These are phyloP conservation scores for Nothocercus nigrocapillus DNA, from an alignment of 2,113 vertebrate genomes.

Conservation along the genomic window DNA sequence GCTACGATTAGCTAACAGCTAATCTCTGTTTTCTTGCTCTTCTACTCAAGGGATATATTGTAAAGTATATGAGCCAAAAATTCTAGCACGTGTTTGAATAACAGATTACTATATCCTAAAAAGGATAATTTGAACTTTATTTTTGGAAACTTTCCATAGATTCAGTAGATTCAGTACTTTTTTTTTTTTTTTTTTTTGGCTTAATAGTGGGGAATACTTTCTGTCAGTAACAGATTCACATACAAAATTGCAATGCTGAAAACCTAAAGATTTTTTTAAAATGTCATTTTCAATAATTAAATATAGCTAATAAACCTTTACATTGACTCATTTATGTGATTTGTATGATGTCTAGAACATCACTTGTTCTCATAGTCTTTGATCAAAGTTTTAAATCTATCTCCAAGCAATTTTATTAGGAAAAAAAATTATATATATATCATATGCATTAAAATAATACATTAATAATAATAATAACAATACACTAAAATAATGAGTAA, in stretches of 20 bases:
- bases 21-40: not conserved
- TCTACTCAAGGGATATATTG: slow-evolving; percentile 13
- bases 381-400: not conserved
- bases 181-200: not conserved
- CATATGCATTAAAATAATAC: not conserved
- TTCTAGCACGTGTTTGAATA: slow-evolving; percentile 15
- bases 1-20: not conserved
- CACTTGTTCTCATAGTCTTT: not conserved
- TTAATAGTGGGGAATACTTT: slow-evolving; percentile 1
- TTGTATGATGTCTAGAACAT: not conserved
- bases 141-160: not conserved
- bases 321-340: not conserved
- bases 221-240: not conserved
- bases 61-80: not conserved
- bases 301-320: not conserved
- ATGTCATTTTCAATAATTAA: not conserved
- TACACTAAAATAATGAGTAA: not conserved
- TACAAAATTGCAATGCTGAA: not conserved
- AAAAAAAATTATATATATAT: not conserved
- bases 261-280: not conserved
- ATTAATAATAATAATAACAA: not conserved
- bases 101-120: slow-evolving; percentile 18
- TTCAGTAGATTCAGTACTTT: too few relatives aligned
- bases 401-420: accelerated
- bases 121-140: slow-evolving; percentile 14